Base-by-base conservation (phyloP, 2,888 invertebrate genomes). In the Xestia c-nigrum region DNA sequence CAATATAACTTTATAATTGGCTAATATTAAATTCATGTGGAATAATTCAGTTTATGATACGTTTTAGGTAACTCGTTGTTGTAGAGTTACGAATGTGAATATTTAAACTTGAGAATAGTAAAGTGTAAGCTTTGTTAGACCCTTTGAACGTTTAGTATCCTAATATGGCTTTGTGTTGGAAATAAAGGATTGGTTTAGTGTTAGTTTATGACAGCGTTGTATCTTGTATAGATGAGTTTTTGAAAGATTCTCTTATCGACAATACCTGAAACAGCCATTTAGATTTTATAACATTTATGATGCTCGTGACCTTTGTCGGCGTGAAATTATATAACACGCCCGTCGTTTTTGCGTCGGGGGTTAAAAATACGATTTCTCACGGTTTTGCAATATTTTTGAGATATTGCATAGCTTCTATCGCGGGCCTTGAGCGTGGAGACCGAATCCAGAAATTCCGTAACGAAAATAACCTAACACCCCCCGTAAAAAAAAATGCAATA, bases 1-100 rank as follows among this genome's bases (percentile, higher is more conserved):
- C 71, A 86, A 83, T 86, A 75, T 74, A 87, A 87, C 72, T 84
- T 85, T 77, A 74, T 83, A 83, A 86, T 83, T 75, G 75, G 55
- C 40, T 82, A 40, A 65, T 82, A 82, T 74, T 72, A 75, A 75
- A 85, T 75, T 85, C 63, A 63, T 72, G 70, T 87, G 24, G 70
- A 82, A 78, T 73, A 74, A 80, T 78, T 80, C 59, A 47, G 70
- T 74, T 69, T 66, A 74, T 65, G 68, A 78, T 65, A 74, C 59
- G 52, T 78, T 85, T 80, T 64, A 77, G 55, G 19, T 64, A 63
- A 65, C 46, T 75, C 47, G 57, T 66, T 67, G 40, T 69, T 64
- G 40, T 69, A 57, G 78, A 78, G 50, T 73, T 78, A 61, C 50
- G 67, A 84, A 70, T 76, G 40, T 40, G 24, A 65, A 24, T 40